Evolutionary conservation across 2,113 vertebrate genomes (phyloP).

Genomic region (human (Homo sapiens)): DNA sequence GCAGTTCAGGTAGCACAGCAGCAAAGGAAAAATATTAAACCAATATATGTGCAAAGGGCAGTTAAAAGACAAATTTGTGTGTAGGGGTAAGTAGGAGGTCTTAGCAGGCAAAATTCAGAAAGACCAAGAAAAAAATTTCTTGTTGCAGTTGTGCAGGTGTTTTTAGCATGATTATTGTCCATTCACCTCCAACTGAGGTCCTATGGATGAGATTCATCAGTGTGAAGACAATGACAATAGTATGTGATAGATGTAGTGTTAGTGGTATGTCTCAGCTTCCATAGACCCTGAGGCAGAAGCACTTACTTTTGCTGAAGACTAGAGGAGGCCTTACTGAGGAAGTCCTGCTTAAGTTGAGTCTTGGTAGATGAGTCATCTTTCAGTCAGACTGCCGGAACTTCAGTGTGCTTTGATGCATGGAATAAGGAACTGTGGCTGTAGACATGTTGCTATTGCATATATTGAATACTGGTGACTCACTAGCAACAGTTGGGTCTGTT

Average conservation of each 20-base stretch:
- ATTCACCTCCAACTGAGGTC: neutral
- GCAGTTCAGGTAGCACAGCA: neutral
- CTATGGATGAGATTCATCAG: neutral
- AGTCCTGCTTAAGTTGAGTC: neutral
- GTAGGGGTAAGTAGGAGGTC: neutral
- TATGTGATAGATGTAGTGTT: neutral
- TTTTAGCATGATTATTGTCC: neutral
- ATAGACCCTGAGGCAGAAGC: neutral
- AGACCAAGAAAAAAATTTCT: neutral
- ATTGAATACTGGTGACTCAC: neutral
- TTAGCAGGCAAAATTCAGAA: neutral
- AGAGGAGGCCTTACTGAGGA: neutral
- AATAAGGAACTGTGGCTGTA: rapidly evolving
- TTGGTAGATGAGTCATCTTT: neutral
- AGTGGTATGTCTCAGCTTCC: neutral
- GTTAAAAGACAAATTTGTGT: neutral
- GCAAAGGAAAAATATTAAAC: neutral
- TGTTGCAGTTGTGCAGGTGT: neutral
- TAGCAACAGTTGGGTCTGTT: rapidly evolving
- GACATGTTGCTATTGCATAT: rapidly evolving
- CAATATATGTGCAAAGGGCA: neutral
- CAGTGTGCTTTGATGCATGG: rapidly evolving
- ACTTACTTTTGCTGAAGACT: neutral
- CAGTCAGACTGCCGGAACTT: neutral
- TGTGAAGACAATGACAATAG: neutral